Evolutionary conservation across 2,113 vertebrate genomes (phyloP), one percentile per base, ranked within the genome.

Genomic region (Strix aluco): DNA sequence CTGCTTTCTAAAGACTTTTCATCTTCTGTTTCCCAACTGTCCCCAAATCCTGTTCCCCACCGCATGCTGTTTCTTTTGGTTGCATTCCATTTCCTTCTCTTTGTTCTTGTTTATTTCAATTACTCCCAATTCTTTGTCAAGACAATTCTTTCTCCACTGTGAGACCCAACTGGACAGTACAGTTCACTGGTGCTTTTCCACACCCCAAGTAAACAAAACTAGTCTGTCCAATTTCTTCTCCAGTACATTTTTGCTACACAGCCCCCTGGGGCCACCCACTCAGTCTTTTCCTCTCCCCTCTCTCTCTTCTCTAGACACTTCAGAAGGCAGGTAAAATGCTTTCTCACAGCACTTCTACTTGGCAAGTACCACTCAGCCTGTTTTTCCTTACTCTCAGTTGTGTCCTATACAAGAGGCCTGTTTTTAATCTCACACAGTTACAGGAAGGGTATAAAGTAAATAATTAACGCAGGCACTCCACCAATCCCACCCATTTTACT

Each of bases 41-140:
- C 13, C 25, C 65, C 42, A 49, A 9, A 62, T 71, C 32, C n/a
- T 6, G 0, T 23, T 77, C 66, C 66, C 47, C 34, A 70, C 1
- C 0, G 3, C 4, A 1, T 0, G 0, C 5, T 6, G 30, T 36
- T 67, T 38, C 55, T 29, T 78, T 22, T 15, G 20, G 62, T 61
- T 65, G 36, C 46, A 20, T 34, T 78, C 32, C 3, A 2, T 27
- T 36, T n/a, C 36, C 61, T 46, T 36, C 21, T 10, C 34, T 38
- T 63, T 26, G 13, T 27, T 55, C 32, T 38, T 29, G 42, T 10
- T 81, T 66, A 32, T 38, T 86, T 52, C 12, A 15, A 21, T 63
- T 34, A 27, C 42, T 75, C 52, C 5, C n/a, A 46, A 0, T 25
- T 34, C 40, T 46, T 65, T 61, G 81, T 27, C 44, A 65, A 22